These are phyloP conservation scores for Metallyticus violacea DNA, from an alignment of 2,888 invertebrate genomes.

Conservation along the genomic window DNA sequence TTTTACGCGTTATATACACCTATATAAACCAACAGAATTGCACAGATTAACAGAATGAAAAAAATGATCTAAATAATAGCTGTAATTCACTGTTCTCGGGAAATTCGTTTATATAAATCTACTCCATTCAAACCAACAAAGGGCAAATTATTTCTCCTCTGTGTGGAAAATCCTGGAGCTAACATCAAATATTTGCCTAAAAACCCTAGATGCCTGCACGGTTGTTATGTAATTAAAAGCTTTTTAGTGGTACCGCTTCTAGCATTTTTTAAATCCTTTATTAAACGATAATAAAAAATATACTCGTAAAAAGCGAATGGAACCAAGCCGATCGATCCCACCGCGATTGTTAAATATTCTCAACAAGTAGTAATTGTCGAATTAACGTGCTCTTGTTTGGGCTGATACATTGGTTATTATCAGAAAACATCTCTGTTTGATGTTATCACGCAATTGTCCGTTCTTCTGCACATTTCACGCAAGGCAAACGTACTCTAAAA, in stretches of 20 bases:
- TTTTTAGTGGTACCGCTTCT: neutral
- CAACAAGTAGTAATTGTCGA: neutral
- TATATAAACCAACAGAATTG: too few relatives aligned
- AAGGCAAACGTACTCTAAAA: too few relatives aligned
- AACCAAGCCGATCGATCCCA: neutral
- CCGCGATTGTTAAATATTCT: neutral
- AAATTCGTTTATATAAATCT: neutral
- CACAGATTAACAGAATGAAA: too few relatives aligned
- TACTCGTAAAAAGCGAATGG: neutral
- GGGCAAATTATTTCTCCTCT: neutral
- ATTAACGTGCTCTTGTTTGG: too few relatives aligned
- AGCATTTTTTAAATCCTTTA: neutral
- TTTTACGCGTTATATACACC: too few relatives aligned
- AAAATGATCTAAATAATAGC: too few relatives aligned
- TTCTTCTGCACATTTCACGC: neutral
- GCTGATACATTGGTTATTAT: neutral
- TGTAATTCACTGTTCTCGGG: neutral
- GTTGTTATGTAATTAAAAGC: neutral
- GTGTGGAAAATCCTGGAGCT: neutral
- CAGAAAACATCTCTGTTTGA: neutral
- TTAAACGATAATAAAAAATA: neutral
- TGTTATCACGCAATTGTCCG: neutral
- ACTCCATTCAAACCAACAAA: neutral
- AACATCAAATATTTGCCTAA: neutral
- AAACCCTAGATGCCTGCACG: neutral